A percentile compares a stretch with the other conserved stretches of the same genome.
These are phyloP conservation scores for Drosophila hawaiiensis DNA, from an alignment of 2,888 invertebrate species.

Conservation along the genomic window DNA sequence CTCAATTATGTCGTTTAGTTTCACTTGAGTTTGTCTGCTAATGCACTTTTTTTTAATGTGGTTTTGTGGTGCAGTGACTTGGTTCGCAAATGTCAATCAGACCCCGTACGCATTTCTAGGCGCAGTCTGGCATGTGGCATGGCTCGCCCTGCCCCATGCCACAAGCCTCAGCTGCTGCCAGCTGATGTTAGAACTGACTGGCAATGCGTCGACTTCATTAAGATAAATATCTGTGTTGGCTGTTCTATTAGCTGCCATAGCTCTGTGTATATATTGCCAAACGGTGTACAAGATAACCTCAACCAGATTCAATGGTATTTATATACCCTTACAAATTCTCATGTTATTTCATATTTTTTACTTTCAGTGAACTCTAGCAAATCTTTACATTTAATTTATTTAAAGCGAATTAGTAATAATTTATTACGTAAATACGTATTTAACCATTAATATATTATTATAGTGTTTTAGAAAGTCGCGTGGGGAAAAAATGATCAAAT, in stretches of 20 bases:
- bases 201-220: slow-evolving; percentile 62
- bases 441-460: background rate
- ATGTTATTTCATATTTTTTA: no score
- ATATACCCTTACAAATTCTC: background rate
- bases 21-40: slow-evolving; percentile 50
- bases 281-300: background rate
- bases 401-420: background rate
- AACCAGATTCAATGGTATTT: background rate
- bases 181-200: slow-evolving; percentile 51
- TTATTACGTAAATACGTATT: background rate
- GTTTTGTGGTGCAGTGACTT: slow-evolving; percentile 30
- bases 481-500: background rate
- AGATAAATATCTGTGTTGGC: slow-evolving; percentile 64
- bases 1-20: slow-evolving; percentile 72
- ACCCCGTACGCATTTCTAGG: slow-evolving; percentile 69
- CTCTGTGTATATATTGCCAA: slow-evolving; percentile 42
- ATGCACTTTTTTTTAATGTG: slow-evolving; percentile 32
- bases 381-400: background rate
- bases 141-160: slow-evolving; percentile 54
- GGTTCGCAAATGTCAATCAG: slow-evolving; percentile 70
- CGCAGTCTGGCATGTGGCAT: slow-evolving; percentile 55
- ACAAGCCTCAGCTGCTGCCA: slow-evolving; percentile 24
- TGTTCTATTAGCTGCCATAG: slow-evolving; percentile 62
- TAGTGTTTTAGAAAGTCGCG: background rate
- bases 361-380: no score